Conservation (phyloP, 2,797 vertebrate genomes). For the Aphelocoma californica region DNA sequence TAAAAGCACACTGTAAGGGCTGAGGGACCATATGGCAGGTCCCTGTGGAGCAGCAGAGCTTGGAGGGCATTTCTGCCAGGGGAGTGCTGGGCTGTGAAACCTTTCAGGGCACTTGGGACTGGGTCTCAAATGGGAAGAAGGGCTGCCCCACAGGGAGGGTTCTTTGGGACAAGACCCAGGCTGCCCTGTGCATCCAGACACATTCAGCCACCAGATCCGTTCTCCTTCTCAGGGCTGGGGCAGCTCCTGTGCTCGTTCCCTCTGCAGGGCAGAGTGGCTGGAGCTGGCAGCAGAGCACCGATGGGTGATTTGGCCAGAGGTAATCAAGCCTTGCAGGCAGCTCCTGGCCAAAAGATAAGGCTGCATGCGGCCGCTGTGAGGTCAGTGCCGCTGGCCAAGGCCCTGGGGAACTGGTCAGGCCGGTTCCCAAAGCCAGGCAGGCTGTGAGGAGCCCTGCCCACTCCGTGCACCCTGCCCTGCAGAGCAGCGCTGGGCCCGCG, state of each 20-base stretch:
- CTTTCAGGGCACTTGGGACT: background rate
- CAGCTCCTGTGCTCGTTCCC: accelerated
- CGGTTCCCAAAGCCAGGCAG: background rate
- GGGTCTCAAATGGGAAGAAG: background rate
- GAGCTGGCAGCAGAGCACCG: background rate
- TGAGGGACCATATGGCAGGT: background rate
- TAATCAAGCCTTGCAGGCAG: background rate
- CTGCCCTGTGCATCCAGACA: background rate
- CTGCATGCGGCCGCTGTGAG: background rate
- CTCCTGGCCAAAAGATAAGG: slow-evolving; percentile 25
- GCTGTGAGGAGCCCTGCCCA: background rate
- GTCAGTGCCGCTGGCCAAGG: background rate
- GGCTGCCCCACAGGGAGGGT: background rate
- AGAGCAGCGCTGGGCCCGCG: accelerated
- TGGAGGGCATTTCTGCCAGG: background rate
- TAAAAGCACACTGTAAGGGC: background rate
- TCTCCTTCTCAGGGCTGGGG: background rate
- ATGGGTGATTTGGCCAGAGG: accelerated
- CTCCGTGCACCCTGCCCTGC: background rate
- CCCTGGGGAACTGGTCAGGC: slow-evolving; percentile 23
- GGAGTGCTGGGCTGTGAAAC: accelerated
- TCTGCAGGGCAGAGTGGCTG: accelerated
- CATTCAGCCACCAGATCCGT: background rate
- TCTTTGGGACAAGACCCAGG: background rate
- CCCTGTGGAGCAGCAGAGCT: background rate